Evolutionary conservation across 2,113 vertebrate genomes (phyloP), one percentile per base, ranked within the genome.

Genomic region (Apteryx mantelli): DNA sequence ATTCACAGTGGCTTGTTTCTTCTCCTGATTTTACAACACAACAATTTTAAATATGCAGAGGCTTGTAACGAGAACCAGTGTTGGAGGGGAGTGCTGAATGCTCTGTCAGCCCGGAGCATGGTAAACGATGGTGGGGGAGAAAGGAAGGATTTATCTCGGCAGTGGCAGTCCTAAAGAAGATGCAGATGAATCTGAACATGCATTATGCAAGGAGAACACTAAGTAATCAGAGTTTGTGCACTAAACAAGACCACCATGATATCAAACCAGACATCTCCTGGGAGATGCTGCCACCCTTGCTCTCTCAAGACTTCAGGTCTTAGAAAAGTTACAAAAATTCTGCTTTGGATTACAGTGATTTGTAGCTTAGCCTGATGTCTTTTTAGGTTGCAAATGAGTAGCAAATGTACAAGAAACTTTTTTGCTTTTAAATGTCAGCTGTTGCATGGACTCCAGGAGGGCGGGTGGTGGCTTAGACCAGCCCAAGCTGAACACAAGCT

Each of bases 31-130:
- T 97, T 97, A 98, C 93, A 97, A 96, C 88, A 90, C 94, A 97
- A 90, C 84, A 78, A 38, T 97, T 97, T 98, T 97, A 98, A 98
- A 98, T 98, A 98, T 98, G 97, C 97, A 98, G 79, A 95, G 82
- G 32, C 65, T 92, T 82, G 88, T 84, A 95, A 82, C 13, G 36
- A 90, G 95, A 97, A 87, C 80, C 20, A 5, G 32, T 89, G 83
- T 95, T 94, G 93, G 94, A 97, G 85, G 71, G 73, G 80, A 88
- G 40, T 34, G 28, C 63, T 95, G 69, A 95, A 80, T 21, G 40
- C 50, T 95, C 69, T 21, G 58, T 91, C 82, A 87, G 69, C 69
- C 86, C 68, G 13, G 60, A 76, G n/a, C 30, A 2, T 1, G 12
- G 82, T 74, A 75, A 65, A 26, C 7, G 3, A 26, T 18, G 86